Base-by-base conservation (phyloP, 37 sponge, comb jelly and placozoan genomes). In the Axinella damicornis region DNA sequence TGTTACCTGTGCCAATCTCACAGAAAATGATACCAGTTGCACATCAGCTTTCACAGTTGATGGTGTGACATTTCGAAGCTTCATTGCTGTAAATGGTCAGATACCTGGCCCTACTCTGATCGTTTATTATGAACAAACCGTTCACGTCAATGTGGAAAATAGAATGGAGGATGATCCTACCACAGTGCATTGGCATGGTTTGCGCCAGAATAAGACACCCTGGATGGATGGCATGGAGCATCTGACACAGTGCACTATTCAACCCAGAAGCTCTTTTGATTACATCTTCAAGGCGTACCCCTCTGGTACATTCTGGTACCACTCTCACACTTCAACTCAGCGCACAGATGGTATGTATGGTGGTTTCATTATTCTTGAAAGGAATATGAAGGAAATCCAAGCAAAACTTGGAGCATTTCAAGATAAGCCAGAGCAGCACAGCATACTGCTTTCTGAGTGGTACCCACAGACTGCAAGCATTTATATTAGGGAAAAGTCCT, bases 231-330 rank as follows among this genome's bases (percentile, higher is more conserved):
- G 92, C n/a, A 84, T 76, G 15, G 79, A 57, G n/a, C 40, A 33
- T 16, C 36, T 87, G 21, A 87, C 92, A 31, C 87, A 92, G 35
- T 83, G 87, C 76, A 79, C 73, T 6, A 87, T 92, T 18, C 31
- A 2, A 2, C 79, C 92, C 2, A 32, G 57, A 31, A 33, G 69
- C 5, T 65, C 61, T 57, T 92, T 83, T 40, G 66, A 57, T 13
- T 92, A 92, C 80, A 71, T 39, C 18, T 92, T 92, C 59, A 83
- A 53, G 56, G 83, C 87, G 6, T 58, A 36, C 25, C 82, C 69
- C 19, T 55, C 82, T 17, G 91, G 92, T 5, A 92, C 92, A 15
- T 74, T 80, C 74, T 92, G 92, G 92, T 92, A 92, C 70, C 92
- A 92, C 36, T 66, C 87, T 52, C 92, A 92, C 62, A 83, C 74